These are phyloP conservation scores for Proisotoma minuta DNA, from an alignment of 2,888 invertebrate genomes.

Conservation along the genomic window DNA sequence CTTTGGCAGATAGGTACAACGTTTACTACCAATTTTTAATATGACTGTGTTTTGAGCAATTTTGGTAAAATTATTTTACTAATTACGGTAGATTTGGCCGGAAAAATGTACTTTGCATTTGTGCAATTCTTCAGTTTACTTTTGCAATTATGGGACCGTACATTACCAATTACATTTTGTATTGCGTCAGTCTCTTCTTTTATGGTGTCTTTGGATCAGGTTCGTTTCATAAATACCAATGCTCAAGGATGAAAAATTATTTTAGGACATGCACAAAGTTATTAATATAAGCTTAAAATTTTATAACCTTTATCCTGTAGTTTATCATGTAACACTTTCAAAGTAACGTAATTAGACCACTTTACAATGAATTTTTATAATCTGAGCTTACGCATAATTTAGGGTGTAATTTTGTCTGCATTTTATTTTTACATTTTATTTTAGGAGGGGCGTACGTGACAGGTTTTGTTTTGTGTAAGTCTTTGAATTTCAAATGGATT, in stretches of 20 bases:
- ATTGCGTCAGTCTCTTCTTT: constrained; percentile 55
- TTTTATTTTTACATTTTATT: too few species aligned
- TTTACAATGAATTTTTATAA: too few species aligned
- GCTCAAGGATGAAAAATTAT: not conserved
- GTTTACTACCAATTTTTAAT: too few species aligned
- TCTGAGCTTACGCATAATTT: too few species aligned
- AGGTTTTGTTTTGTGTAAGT: constrained; percentile 24
- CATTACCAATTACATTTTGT: constrained; percentile 57
- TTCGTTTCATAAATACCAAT: not conserved
- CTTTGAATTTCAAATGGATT: not conserved
- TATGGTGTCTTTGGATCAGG: constrained; percentile 56
- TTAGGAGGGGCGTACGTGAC: constrained; percentile 15
- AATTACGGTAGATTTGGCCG: constrained; percentile 58
- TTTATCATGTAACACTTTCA: too few species aligned
- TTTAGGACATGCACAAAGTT: too few species aligned
- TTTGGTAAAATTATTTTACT: not conserved
- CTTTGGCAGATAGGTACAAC: constrained; percentile 65
- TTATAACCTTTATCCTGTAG: too few species aligned
- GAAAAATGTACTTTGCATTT: constrained; percentile 71
- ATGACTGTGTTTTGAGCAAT: too few species aligned
- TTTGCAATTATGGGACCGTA: constrained; percentile 70
- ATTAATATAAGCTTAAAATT: too few species aligned
- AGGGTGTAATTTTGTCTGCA: too few species aligned
- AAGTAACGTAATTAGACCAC: too few species aligned
- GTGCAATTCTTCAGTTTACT: constrained; percentile 66